A percentile compares a stretch with the other conserved stretches of the same genome.
phyloP scores from a whole-genome alignment of 2,888 invertebrate species.

The Temnothorax rugatulus region DNA sequence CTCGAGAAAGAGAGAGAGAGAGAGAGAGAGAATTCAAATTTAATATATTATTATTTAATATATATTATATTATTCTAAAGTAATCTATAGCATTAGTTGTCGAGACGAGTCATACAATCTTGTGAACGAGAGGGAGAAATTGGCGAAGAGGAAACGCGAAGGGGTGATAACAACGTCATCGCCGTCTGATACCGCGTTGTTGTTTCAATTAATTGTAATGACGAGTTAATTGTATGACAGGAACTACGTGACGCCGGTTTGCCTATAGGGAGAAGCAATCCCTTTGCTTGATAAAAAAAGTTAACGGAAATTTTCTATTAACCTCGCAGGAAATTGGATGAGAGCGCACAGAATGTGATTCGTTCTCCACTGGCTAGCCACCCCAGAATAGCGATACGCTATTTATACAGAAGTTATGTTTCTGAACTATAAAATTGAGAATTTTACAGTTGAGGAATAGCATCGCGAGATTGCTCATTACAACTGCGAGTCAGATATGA shows the following conservation, averaged over 20 bases:
- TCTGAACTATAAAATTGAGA: background rate
- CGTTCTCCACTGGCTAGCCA: constrained; percentile 32
- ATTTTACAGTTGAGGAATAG: background rate
- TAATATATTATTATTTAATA: background rate
- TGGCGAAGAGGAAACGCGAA: background rate
- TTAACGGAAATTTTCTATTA: constrained; percentile 81
- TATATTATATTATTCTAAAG: background rate
- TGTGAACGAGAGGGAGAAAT: background rate
- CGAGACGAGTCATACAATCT: background rate
- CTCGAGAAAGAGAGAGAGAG: background rate
- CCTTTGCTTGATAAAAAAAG: constrained; percentile 61
- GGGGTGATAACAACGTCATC: background rate
- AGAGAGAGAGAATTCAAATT: background rate
- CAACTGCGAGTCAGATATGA: background rate
- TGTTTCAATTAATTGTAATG: constrained; percentile 65
- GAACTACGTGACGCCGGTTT: constrained; percentile 67
- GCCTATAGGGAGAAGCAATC: constrained; percentile 63
- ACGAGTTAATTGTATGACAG: constrained; percentile 66
- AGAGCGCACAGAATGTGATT: constrained; percentile 66
- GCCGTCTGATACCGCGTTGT: constrained; percentile 25
- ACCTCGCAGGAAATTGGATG: constrained; percentile 76
- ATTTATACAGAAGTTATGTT: constrained; percentile 12
- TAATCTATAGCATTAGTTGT: background rate
- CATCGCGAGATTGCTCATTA: background rate
- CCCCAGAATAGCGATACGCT: background rate